Evolutionary conservation across 37 sponge, comb jelly and placozoan species (phyloP).

Genomic region (Bolinopsis microptera): DNA sequence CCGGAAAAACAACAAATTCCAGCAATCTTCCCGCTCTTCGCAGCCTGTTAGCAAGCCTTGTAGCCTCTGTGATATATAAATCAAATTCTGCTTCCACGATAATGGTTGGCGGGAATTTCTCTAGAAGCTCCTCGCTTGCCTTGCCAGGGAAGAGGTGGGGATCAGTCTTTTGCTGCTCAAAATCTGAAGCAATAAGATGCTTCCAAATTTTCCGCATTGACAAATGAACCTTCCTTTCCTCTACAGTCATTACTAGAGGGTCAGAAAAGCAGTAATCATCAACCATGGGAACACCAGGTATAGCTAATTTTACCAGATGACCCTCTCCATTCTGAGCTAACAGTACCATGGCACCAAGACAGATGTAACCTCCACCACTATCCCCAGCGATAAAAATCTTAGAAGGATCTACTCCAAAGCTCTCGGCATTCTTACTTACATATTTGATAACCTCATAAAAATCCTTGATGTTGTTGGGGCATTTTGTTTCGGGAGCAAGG

Average conservation of each 20-base stretch:
- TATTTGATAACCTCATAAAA: not conserved
- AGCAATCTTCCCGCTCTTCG: not conserved
- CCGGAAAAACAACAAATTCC: not conserved
- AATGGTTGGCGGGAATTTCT: not conserved
- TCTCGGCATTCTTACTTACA: not conserved
- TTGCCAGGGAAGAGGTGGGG: not conserved
- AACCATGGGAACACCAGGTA: not conserved
- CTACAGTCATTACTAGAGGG: not conserved
- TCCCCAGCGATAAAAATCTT: not conserved
- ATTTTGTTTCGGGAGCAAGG: not conserved
- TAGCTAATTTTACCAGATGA: not conserved
- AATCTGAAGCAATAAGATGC: not conserved
- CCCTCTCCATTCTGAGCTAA: not conserved
- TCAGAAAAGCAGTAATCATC: conserved; percentile 38
- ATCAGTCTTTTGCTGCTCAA: not conserved
- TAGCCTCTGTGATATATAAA: not conserved
- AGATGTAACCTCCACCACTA: not conserved
- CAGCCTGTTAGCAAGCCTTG: not conserved
- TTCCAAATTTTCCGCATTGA: not conserved
- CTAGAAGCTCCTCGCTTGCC: not conserved
- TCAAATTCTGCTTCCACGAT: conserved; percentile 5
- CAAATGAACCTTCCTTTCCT: not conserved
- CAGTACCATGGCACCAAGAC: conserved; percentile 13
- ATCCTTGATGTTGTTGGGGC: not conserved
- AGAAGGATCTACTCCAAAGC: not conserved